A percentile compares a stretch with the other conserved stretches of the same genome.
These are phyloP conservation scores for Drosophila suzukii DNA, from an alignment of 1,140 invertebrate species.

Conservation along the genomic window DNA sequence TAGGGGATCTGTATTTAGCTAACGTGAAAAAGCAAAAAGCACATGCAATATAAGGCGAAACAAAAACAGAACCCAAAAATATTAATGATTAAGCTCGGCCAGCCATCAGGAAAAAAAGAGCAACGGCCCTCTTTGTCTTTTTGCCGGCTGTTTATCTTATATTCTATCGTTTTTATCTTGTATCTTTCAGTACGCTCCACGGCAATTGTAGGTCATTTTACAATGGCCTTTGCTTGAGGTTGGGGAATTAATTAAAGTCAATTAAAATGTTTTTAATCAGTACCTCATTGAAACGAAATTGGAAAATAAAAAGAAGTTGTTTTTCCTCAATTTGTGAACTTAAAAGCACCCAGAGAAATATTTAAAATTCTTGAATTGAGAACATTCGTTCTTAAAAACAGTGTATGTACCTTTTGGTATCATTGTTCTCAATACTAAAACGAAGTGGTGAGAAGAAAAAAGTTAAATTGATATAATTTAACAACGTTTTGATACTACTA, in stretches of 20 bases:
- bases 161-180: slow-evolving; percentile 5
- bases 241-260: slow-evolving; percentile 7
- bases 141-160: slow-evolving; percentile 14
- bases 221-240: neutral
- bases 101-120: slow-evolving; percentile 7
- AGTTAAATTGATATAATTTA: too few relatives aligned
- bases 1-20: slow-evolving; percentile 34
- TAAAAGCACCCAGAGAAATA: too few relatives aligned
- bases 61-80: slow-evolving; percentile 13
- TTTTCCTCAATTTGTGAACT: too few relatives aligned
- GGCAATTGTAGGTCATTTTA: slow-evolving; percentile 5
- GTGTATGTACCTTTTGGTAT: too few relatives aligned
- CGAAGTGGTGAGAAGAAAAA: too few relatives aligned
- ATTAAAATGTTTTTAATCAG: slow-evolving; percentile 9
- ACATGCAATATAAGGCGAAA: slow-evolving; percentile 4
- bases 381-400: too few relatives aligned
- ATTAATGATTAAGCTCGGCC: slow-evolving; percentile 34
- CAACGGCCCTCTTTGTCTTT: slow-evolving; percentile 37
- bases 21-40: slow-evolving; percentile 18
- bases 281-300: too few relatives aligned
- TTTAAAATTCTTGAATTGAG: too few relatives aligned
- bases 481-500: too few relatives aligned
- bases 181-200: neutral
- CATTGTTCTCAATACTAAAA: too few relatives aligned
- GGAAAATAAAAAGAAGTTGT: too few relatives aligned